Conservation (phyloP, 2,113 vertebrate genomes). For the Megaceryle torquata region DNA sequence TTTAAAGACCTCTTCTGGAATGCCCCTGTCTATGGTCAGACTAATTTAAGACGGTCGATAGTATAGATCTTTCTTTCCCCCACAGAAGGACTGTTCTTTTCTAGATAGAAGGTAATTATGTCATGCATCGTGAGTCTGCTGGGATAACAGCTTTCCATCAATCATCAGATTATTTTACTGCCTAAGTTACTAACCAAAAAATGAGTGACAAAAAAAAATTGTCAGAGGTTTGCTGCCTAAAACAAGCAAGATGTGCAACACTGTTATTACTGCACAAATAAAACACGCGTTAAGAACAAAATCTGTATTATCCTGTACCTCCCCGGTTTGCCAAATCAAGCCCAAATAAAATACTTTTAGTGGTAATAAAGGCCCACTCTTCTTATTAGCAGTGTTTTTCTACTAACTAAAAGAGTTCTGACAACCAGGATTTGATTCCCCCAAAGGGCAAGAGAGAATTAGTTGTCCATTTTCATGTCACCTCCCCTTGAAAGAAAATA, state of each 20-base stretch:
- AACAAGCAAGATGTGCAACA: background rate
- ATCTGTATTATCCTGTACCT: background rate
- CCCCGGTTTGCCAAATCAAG: background rate
- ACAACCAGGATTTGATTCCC: background rate
- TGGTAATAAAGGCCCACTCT: background rate
- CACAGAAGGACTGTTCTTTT: background rate
- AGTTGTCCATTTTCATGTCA: background rate
- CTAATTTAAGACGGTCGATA: fast-evolving
- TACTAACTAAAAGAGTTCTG: background rate
- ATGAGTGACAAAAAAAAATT: background rate
- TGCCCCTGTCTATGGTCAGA: background rate
- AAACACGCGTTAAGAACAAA: background rate
- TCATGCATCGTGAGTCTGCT: background rate
- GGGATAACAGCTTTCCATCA: background rate
- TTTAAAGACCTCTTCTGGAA: background rate
- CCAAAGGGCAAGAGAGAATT: background rate
- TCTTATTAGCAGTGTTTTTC: background rate
- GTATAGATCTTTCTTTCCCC: background rate
- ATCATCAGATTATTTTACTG: background rate
- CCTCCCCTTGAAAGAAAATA: background rate
- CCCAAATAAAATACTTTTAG: background rate
- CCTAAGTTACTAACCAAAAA: background rate
- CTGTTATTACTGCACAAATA: background rate
- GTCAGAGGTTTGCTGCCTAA: background rate
- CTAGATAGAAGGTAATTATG: background rate